A percentile compares a stretch with the other conserved stretches of the same genome.
These are phyloP conservation scores for Luehdorfia chinensis DNA, from an alignment of 1,140 invertebrate species.

Conservation along the genomic window DNA sequence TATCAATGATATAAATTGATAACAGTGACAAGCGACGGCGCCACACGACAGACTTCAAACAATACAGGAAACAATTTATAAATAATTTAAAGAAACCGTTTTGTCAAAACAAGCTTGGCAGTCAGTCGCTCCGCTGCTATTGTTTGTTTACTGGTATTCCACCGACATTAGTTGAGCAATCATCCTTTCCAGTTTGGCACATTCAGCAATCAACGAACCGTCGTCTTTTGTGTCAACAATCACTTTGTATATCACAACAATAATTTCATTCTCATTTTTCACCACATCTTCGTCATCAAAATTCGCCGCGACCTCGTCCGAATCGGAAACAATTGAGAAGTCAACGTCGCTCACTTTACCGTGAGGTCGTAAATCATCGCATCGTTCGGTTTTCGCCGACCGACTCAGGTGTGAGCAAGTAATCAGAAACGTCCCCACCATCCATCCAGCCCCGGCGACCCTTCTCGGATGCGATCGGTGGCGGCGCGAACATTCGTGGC, in stretches of 20 bases:
- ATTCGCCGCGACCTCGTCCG: constrained; percentile 24
- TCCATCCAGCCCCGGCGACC: constrained; percentile 38
- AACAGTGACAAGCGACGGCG: constrained; percentile 18
- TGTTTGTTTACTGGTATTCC: constrained; percentile 57
- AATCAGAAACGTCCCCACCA: constrained; percentile 41
- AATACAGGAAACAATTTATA: constrained; percentile 36
- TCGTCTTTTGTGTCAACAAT: constrained; percentile 40
- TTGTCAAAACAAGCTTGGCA: constrained; percentile 2
- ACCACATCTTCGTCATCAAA: constrained; percentile 36
- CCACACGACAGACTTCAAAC: constrained; percentile 20
- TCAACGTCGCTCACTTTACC: constrained; percentile 29
- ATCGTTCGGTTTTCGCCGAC: constrained; percentile 33
- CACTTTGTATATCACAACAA: constrained; percentile 42
- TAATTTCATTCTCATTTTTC: constrained; percentile 42
- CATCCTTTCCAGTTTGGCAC: constrained; percentile 39
- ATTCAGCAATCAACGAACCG: constrained; percentile 44
- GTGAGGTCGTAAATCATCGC: constrained; percentile 50
- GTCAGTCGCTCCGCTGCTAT: constrained; percentile 25
- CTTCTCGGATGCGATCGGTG: constrained; percentile 49
- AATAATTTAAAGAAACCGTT: constrained; percentile 29
- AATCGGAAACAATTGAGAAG: constrained; percentile 35
- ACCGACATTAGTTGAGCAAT: constrained; percentile 63
- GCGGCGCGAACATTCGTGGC: constrained; percentile 69
- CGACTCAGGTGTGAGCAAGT: constrained; percentile 64
- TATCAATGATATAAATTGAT: constrained; percentile 27